Percentiles rank a stretch among this genome's conserved stretches.
Evolutionary conservation across 2,113 vertebrate genomes (phyloP).

Genomic region (Balaeniceps rex): DNA sequence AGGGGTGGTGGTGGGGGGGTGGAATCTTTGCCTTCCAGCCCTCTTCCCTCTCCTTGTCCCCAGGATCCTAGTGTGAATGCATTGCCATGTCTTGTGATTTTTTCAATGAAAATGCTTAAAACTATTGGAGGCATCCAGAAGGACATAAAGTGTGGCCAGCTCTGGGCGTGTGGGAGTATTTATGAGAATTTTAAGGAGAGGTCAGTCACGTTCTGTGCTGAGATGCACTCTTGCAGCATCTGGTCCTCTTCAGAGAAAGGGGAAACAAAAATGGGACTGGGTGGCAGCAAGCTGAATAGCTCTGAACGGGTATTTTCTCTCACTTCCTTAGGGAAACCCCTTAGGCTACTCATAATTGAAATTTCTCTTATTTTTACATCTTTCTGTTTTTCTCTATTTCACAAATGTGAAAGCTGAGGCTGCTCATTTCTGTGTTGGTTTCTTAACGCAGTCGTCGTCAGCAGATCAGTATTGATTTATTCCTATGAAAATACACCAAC

Average conservation of each 20-base stretch:
- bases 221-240: background rate
- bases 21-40: background rate
- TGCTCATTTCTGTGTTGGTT: background rate
- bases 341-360: background rate
- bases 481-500: background rate
- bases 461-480: slow-evolving; percentile 14
- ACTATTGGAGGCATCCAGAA: background rate
- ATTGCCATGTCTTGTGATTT: background rate
- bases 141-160: background rate
- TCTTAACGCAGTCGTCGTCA: background rate
- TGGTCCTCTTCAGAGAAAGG: background rate
- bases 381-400: background rate
- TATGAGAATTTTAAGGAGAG: background rate
- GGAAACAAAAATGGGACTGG: background rate
- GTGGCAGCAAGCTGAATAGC: background rate
- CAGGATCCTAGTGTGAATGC: background rate
- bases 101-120: slow-evolving; percentile 18
- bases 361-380: background rate
- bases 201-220: background rate
- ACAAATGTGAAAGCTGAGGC: background rate
- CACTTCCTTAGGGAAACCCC: background rate
- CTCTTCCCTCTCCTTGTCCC: background rate
- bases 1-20: background rate
- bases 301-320: background rate
- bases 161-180: background rate